Conservation (phyloP, 2,888 invertebrate genomes). For the Tortrix viridana region DNA sequence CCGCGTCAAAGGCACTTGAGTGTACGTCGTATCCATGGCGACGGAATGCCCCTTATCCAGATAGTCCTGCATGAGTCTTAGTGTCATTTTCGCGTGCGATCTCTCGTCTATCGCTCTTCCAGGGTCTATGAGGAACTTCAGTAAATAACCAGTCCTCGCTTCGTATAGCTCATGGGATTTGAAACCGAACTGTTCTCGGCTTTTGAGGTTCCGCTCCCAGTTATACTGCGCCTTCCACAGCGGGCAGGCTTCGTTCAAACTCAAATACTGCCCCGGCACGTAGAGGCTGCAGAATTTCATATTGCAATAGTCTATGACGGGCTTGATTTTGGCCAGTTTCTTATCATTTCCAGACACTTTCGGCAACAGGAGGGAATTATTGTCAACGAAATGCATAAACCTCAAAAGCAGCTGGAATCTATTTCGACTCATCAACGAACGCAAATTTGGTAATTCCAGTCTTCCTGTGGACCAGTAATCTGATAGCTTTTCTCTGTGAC, state of each 20-base stretch:
- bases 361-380: slow-evolving; percentile 17
- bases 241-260: slow-evolving; percentile 30
- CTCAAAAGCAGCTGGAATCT: slow-evolving; percentile 28
- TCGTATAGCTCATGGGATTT: slow-evolving; percentile 35
- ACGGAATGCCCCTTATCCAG: slow-evolving; percentile 31
- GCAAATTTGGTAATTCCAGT: slow-evolving; percentile 24
- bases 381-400: slow-evolving; percentile 35
- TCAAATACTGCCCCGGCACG: slow-evolving; percentile 32
- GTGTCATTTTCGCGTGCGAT: slow-evolving; percentile 32
- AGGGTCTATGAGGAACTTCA: slow-evolving; percentile 33
- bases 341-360: slow-evolving; percentile 33
- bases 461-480: slow-evolving; percentile 34
- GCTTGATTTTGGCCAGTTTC: slow-evolving; percentile 36
- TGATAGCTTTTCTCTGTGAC: slow-evolving; percentile 22
- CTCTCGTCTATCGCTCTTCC: slow-evolving; percentile 26
- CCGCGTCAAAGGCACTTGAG: slow-evolving; percentile 29
- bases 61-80: slow-evolving; percentile 27
- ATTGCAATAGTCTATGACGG: slow-evolving; percentile 36
- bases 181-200: slow-evolving; percentile 31
- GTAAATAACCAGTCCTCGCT: slow-evolving; percentile 30
- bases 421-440: slow-evolving; percentile 34
- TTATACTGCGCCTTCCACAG: slow-evolving; percentile 35
- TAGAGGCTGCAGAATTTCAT: slow-evolving; percentile 30
- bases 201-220: slow-evolving; percentile 32
- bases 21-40: slow-evolving; percentile 29